Evolutionary conservation across 1,140 invertebrate genomes (phyloP), one percentile per base, ranked within the genome.

Genomic region (Octopus bimaculoides): DNA sequence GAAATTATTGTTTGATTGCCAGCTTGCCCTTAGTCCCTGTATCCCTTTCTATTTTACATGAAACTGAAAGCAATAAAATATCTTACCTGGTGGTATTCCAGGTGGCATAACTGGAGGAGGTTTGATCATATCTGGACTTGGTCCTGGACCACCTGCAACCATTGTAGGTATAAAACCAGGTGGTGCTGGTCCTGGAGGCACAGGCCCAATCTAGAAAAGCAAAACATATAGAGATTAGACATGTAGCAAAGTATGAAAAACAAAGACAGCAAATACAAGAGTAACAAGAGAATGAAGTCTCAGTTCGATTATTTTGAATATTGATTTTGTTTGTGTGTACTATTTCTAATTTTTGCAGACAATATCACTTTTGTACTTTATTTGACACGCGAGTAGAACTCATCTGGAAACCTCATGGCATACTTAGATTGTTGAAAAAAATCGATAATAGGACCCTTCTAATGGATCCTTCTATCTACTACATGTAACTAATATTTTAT

Each of bases 61-160:
- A 20, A 66, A 61, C 75, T 41, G 52, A 56, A 17, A 77, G 61
- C 54, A 69, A 56, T 6, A 52, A 75, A 53, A 79, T 5, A n/a
- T 77, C 26, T 54, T 74, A 78, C 55, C 10, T 17, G 20, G 52
- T 78, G 41, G 52, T 66, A 77, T 79, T 12, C 85, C 84, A 78
- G 82, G 80, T 52, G 85, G 85, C 80, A 84, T 84, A 80, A 84
- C 82, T 7, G 83, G 82, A 41, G 83, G 81, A 0, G 80, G 75
- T 41, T 77, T 55, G 80, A 78, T 82, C 77, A 77, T 77, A 41
- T 77, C 53, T 8, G n/a, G 54, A 7, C 41, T 26, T 14, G 53
- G 53, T 41, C 82, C 81, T n/a, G 79, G 81, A 41, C 80, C 77
- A 9, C 82, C 84, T 78, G 82, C 82, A 5, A 82, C 80, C 66